Base-by-base conservation (phyloP, 92 coral and sea anemone genomes). In the Porites cylindrica region DNA sequence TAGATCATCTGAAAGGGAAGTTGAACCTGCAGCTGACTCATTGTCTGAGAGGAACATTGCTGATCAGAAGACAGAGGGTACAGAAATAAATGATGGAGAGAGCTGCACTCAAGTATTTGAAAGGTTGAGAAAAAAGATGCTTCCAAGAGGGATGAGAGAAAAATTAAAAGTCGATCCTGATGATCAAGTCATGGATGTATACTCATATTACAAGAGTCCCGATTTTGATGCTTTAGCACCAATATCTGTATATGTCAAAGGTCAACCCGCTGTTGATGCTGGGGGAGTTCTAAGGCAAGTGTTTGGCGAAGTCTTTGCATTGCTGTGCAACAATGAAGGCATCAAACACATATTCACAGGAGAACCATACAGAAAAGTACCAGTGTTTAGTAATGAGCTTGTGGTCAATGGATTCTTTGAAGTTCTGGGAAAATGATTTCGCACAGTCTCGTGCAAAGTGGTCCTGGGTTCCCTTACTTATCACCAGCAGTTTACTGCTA, bases 231-330 rank as follows among this genome's bases (percentile, higher is more conserved):
- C 85, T 8, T 54, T 26, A 52, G 43, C 65, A 23, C 94, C 88
- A 21, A 19, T 91, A 60, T 67, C 77, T 54, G 77, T 83, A 26
- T 54, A 47, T 75, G 73, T 91, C 17, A 82, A 78, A 88, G 85
- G 89, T 23, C 88, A 82, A 70, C 91, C 91, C 13, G 94, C 92
- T 12, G 38, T 88, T 38, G 90, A 84, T 51, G 74, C 84, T 10
- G 90, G 88, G 8, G 94, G 94, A n/a, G 92, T 92, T 50, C 70
- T 88, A 68, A 43, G 90, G 38, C 90, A 91, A 82, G 83, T 85
- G 16, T 92, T 73, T 76, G 66, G 70, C 66, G 85, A 88, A 43
- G 84, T 88, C 1, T 92, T 88, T 71, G 16, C 10, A 18, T 68
- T 77, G 12, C n/a, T 92, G 21, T 24, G 79, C 13, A 53, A 74